These are phyloP conservation scores for Limonius californicus DNA, from an alignment of 1,140 invertebrate species.

Conservation along the genomic window DNA sequence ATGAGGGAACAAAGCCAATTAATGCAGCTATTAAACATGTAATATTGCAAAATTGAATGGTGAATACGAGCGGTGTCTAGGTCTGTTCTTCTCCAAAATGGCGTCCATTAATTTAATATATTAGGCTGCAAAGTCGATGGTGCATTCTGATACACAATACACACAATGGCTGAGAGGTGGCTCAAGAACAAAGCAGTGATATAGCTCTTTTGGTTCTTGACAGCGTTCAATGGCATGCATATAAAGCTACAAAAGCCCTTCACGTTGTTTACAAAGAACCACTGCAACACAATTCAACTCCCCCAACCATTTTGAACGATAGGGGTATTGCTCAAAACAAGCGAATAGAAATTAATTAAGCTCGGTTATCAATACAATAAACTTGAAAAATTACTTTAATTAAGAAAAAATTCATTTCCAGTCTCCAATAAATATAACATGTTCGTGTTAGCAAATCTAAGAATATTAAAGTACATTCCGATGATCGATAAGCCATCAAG, in stretches of 20 bases:
- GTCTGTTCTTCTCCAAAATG: constrained; percentile 5
- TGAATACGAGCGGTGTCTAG: background rate
- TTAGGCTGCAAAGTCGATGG: background rate
- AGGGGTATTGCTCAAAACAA: too few relatives aligned
- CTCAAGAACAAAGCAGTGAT: background rate
- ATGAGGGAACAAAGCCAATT: constrained; percentile 8
- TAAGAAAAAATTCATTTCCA: too few relatives aligned
- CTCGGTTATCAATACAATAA: too few relatives aligned
- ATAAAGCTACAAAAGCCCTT: background rate
- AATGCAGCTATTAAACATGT: constrained; percentile 4
- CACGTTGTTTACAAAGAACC: background rate
- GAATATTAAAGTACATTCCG: too few relatives aligned
- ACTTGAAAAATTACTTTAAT: too few relatives aligned
- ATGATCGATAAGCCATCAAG: too few relatives aligned
- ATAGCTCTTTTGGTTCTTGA: background rate
- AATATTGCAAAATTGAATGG: constrained; percentile 10
- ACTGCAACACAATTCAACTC: background rate
- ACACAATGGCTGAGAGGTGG: background rate
- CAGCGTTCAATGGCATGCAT: background rate
- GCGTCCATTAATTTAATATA: background rate
- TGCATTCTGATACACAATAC: constrained; percentile 8
- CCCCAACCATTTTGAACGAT: too few relatives aligned
- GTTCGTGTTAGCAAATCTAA: too few relatives aligned
- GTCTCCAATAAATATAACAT: too few relatives aligned
- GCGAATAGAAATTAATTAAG: too few relatives aligned